A percentile compares a stretch with the other conserved stretches of the same genome.
phyloP scores from a whole-genome alignment of 2,888 invertebrate genomes.

The Gandaritis pyraliata region DNA sequence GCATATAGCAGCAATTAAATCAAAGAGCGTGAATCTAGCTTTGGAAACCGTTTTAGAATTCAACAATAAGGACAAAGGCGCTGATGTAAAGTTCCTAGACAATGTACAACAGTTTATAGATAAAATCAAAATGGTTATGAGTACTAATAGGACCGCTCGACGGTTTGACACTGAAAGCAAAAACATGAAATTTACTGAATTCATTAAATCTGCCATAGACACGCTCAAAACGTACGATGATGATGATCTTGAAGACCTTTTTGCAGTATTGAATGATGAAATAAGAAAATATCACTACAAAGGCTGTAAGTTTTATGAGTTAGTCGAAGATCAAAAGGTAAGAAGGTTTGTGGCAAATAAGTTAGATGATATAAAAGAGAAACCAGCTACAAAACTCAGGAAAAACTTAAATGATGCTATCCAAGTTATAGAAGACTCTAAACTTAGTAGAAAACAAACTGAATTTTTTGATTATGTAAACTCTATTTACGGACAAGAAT shows the following conservation, averaged over 20 bases:
- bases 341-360: conserved; percentile 45
- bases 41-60: conserved; percentile 65
- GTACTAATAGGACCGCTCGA: conserved; percentile 21
- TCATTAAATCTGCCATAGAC: conserved; percentile 47
- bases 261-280: conserved; percentile 50
- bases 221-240: conserved; percentile 51
- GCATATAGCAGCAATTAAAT: conserved; percentile 31
- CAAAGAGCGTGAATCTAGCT: conserved; percentile 57
- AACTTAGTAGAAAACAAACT: conserved; percentile 31
- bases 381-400: conserved; percentile 43
- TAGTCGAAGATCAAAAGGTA: conserved; percentile 44
- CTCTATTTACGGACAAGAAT: conserved; percentile 50
- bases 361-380: conserved; percentile 43
- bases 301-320: conserved; percentile 52
- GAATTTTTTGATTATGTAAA: conserved; percentile 52
- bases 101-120: conserved; percentile 51
- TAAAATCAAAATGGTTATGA: conserved; percentile 49
- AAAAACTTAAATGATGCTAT: conserved; percentile 38
- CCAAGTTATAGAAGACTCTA: conserved; percentile 34
- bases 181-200: conserved; percentile 52
- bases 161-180: not conserved
- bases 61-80: conserved; percentile 46
- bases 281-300: conserved; percentile 51
- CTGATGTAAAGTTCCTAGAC: conserved; percentile 52
- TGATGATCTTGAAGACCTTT: conserved; percentile 51